phyloP scores from a whole-genome alignment of 2,797 vertebrate species.

The Gouania willdenowi region DNA sequence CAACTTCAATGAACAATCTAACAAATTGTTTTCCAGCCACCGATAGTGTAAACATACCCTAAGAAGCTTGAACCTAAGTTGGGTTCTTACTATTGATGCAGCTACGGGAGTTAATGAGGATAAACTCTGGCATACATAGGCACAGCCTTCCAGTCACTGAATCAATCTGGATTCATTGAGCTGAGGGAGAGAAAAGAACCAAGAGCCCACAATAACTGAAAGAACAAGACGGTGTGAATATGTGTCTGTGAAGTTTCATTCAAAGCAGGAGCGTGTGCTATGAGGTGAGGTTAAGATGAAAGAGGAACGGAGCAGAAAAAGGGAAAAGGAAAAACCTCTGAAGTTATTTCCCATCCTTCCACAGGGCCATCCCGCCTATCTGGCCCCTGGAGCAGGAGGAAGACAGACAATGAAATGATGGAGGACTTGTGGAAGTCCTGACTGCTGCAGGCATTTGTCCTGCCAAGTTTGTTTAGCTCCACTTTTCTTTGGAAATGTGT shows the following conservation, averaged over 20 bases:
- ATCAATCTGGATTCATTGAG: no score
- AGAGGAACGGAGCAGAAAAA: conserved; percentile 20
- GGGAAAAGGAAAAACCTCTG: conserved; percentile 18
- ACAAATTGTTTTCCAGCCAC: no score
- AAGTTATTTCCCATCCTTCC: conserved; percentile 49
- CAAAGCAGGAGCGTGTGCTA: conserved; percentile 29
- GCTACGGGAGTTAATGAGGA: no score
- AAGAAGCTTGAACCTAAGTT: no score
- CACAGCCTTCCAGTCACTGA: no score
- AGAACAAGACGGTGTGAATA: no score
- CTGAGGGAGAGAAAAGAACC: no score
- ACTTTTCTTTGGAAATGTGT: conserved; percentile 26
- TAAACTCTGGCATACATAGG: no score
- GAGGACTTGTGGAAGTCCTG: conserved; percentile 39
- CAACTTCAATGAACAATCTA: no score
- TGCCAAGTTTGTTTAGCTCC: conserved; percentile 31
- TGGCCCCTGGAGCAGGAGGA: conserved; percentile 29
- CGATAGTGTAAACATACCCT: no score
- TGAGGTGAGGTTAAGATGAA: conserved; percentile 56
- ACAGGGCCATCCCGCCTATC: conserved; percentile 42
- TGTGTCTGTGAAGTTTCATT: conserved; percentile 23
- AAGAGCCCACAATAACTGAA: no score
- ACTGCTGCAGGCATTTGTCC: conserved; percentile 33
- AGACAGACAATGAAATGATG: conserved; percentile 36
- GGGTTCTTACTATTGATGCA: no score